Evolutionary conservation across 2,113 vertebrate genomes (phyloP).

Genomic region (Podarcis cretensis): DNA sequence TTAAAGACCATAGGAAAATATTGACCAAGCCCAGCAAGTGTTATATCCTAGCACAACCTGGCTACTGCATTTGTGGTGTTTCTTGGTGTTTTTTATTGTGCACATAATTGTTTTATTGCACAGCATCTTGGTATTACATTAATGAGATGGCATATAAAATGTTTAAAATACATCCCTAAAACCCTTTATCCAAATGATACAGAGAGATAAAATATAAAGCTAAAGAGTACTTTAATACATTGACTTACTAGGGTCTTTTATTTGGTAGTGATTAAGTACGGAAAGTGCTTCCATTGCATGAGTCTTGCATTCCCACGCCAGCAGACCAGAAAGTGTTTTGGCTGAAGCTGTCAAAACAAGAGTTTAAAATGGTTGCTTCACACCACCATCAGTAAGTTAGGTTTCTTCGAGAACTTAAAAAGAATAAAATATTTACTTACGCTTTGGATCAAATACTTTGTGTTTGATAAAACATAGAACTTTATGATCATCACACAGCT

Average conservation of each 20-base stretch:
- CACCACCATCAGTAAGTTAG: neutral
- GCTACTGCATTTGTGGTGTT: too few species aligned
- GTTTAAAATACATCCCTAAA: neutral
- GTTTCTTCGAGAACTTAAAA: neutral
- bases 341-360: slow-evolving; percentile 83
- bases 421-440: slow-evolving; percentile 79
- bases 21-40: too few species aligned
- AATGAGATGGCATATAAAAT: too few species aligned
- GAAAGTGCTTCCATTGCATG: slow-evolving; percentile 96
- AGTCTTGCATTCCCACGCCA: slow-evolving; percentile 96
- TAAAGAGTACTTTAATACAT: neutral
- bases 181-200: neutral
- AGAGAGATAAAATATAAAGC: too few species aligned
- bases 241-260: slow-evolving; percentile 96
- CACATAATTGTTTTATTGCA: too few species aligned
- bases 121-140: too few species aligned
- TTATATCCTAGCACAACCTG: too few species aligned
- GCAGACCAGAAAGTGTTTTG: slow-evolving; percentile 93
- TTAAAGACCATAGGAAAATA: too few species aligned
- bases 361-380: slow-evolving; percentile 22
- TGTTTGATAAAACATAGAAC: slow-evolving; percentile 94
- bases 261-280: slow-evolving; percentile 97
- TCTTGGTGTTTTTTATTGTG: too few species aligned
- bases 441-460: slow-evolving; percentile 97
- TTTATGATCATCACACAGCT: slow-evolving; percentile 93